phyloP scores from a whole-genome alignment of 1,140 invertebrate species.

The Zaprionus camerounensis region DNA sequence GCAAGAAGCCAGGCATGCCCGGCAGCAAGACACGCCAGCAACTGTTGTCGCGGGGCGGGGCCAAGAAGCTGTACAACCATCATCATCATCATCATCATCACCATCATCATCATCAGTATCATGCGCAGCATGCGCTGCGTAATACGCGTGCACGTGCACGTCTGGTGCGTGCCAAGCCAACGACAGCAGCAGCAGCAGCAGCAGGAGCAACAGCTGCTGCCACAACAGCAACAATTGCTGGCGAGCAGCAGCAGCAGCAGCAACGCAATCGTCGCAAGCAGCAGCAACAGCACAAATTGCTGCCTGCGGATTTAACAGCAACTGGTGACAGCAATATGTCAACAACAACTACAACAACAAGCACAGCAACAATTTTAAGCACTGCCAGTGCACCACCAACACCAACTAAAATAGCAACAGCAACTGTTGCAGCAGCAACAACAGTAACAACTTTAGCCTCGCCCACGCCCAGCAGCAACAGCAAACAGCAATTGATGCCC shows the following conservation, averaged over 20 bases:
- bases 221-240: slow-evolving; percentile 17
- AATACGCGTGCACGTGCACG: slow-evolving; percentile 67
- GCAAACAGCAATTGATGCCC: slow-evolving; percentile 37
- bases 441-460: slow-evolving; percentile 10
- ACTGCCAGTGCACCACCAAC: slow-evolving; percentile 11
- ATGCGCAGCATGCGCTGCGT: slow-evolving; percentile 62
- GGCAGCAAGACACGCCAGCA: slow-evolving; percentile 39
- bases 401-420: neutral
- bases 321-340: slow-evolving; percentile 4
- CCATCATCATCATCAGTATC: slow-evolving; percentile 31
- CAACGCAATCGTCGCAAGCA: slow-evolving; percentile 60
- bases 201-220: slow-evolving; percentile 31
- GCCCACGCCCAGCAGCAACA: slow-evolving; percentile 9
- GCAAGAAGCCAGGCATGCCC: slow-evolving; percentile 51
- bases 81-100: slow-evolving; percentile 47
- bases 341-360: slow-evolving; percentile 24
- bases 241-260: slow-evolving; percentile 37
- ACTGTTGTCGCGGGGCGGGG: slow-evolving; percentile 51
- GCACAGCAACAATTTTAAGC: slow-evolving; percentile 1
- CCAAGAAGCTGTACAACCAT: slow-evolving; percentile 62
- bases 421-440: slow-evolving; percentile 15
- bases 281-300: slow-evolving; percentile 28
- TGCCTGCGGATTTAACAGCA: slow-evolving; percentile 1
- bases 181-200: slow-evolving; percentile 38
- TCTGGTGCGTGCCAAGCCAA: slow-evolving; percentile 45